phyloP scores from a whole-genome alignment of 2,888 invertebrate species.

The Platypus cylindrus region DNA sequence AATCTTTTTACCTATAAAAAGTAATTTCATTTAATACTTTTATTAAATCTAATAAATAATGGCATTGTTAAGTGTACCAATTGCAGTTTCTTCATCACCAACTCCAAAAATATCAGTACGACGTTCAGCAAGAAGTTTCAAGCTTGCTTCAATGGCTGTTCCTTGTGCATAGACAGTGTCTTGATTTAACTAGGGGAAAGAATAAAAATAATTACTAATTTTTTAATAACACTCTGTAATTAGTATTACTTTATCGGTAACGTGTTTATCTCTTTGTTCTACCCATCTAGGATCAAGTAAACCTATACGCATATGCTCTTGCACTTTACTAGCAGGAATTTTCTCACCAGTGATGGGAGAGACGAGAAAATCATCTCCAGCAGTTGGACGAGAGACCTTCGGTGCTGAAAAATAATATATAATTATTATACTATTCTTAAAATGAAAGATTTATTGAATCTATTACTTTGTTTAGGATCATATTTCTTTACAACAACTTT shows the following conservation, averaged over 20 bases:
- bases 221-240: not conserved
- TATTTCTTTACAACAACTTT: constrained; percentile 95
- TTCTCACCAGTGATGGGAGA: constrained; percentile 97
- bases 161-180: constrained; percentile 69
- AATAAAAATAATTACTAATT: constrained; percentile 2
- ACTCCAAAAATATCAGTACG: constrained; percentile 99
- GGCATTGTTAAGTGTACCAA: too few relatives aligned
- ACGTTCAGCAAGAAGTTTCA: constrained; percentile 91
- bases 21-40: too few relatives aligned
- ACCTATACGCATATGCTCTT: constrained; percentile 96
- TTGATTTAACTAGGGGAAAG: constrained; percentile 64
- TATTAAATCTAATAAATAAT: not conserved
- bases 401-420: constrained; percentile 29
- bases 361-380: constrained; percentile 82
- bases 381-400: constrained; percentile 47
- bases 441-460: constrained; percentile 1
- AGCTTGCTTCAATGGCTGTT: constrained; percentile 88
- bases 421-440: not conserved
- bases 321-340: constrained; percentile 93
- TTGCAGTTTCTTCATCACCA: constrained; percentile 96
- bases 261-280: constrained; percentile 87
- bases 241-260: constrained; percentile 55
- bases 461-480: constrained; percentile 76
- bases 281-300: constrained; percentile 95
- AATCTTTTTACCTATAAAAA: constrained; percentile 65